Evolutionary conservation across 2,113 vertebrate species (phyloP), one percentile per base, ranked within the genome.

Genomic region (Gopherus evgoodei): DNA sequence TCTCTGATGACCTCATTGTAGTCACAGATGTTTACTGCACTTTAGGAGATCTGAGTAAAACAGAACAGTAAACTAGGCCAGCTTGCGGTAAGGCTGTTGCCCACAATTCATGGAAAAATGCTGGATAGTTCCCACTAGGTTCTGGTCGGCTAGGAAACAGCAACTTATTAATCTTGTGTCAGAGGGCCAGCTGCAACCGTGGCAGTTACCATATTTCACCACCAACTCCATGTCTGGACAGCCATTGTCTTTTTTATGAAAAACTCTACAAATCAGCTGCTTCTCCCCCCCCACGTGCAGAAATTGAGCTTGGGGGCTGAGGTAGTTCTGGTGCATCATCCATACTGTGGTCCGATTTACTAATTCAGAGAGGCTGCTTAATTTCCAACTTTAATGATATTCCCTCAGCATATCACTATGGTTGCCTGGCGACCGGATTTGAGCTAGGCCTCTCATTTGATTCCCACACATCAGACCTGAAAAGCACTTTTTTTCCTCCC

Each of bases 81-180:
- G 99, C 99, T 99, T 99, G 99, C 97, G 90, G 98, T 98, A 99
- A 99, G 99, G 98, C 99, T 98, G 98, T 98, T 99, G 99, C 99
- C 99, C 99, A 99, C 98, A 99, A 99, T 99, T 98, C 99, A 98
- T 95, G 97, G 98, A 98, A 98, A 98, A 98, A 99, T 96, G 96
- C 98, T 59, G 98, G 99, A 99, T 99, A 98, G 99, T 99, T 99
- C 99, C 99, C 99, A 99, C 99, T 99, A 99, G 99, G 98, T 99
- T 99, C 99, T 99, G 99, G 99, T 99, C 99, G 99, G 99, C 99
- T 99, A 99, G 99, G 99, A 99, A 99, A 99, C 99, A 98, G 99
- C 98, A 99, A 99, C 99, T 99, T 99, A 99, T 99, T 99, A 99
- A 99, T 99, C 99, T 99, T 99, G 99, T 99, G 99, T 99, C 99